Evolutionary conservation across 1,140 invertebrate genomes (phyloP).

Genomic region (Hormaphis cornu): DNA sequence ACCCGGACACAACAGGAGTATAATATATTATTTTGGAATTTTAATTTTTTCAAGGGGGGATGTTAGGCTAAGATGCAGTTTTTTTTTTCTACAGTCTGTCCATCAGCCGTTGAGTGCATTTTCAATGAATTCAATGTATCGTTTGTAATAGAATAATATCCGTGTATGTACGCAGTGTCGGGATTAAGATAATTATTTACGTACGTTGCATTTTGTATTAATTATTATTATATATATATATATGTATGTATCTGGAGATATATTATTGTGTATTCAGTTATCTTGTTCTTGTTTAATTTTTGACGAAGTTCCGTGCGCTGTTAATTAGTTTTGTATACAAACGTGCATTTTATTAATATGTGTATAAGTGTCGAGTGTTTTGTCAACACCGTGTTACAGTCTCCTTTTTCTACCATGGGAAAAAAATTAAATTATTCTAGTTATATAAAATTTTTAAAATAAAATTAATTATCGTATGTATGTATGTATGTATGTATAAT

Average conservation of each 20-base stretch:
- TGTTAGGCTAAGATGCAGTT: slow-evolving; percentile 19
- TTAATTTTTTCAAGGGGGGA: background rate
- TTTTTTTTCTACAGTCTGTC: slow-evolving; percentile 31
- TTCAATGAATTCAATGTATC: slow-evolving; percentile 22
- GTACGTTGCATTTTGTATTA: slow-evolving; percentile 31
- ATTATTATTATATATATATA: slow-evolving; percentile 31
- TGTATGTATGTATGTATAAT: background rate
- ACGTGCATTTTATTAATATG: slow-evolving; percentile 32
- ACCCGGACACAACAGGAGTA: slow-evolving; percentile 26
- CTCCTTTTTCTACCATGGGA: slow-evolving; percentile 40
- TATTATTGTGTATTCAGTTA: slow-evolving; percentile 31
- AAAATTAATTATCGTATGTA: background rate
- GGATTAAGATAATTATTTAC: slow-evolving; percentile 32
- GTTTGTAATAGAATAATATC: slow-evolving; percentile 32
- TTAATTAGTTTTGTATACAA: slow-evolving; percentile 32
- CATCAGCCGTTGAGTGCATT: slow-evolving; percentile 31
- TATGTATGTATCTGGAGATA: slow-evolving; percentile 28
- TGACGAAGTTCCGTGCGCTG: slow-evolving; percentile 23
- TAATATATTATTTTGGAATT: slow-evolving; percentile 26
- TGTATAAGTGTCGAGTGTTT: slow-evolving; percentile 31
- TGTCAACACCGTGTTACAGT: slow-evolving; percentile 34
- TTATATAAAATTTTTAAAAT: slow-evolving; percentile 34
- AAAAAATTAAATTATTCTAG: slow-evolving; percentile 40
- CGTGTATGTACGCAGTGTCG: slow-evolving; percentile 23
- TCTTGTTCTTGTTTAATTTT: slow-evolving; percentile 33